Conservation (phyloP, 2,888 invertebrate genomes). For the Belgica antarctica region DNA sequence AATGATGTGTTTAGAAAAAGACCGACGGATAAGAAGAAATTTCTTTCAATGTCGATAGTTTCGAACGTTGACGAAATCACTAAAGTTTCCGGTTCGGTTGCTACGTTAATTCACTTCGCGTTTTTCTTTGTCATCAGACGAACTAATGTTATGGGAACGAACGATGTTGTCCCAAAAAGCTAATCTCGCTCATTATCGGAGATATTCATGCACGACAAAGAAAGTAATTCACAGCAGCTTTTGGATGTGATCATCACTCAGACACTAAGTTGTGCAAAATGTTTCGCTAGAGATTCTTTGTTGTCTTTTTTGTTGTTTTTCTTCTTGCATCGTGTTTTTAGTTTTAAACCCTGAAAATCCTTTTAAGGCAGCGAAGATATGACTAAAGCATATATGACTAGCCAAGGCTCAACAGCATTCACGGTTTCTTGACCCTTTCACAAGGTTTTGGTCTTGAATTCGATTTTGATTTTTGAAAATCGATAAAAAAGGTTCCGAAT, state of each 20-base stretch:
- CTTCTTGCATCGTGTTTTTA: conserved; percentile 11
- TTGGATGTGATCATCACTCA: too few species aligned
- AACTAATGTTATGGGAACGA: conserved; percentile 8
- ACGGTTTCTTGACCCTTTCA: background rate
- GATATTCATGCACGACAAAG: background rate
- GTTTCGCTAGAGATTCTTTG: conserved; percentile 14
- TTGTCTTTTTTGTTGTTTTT: background rate
- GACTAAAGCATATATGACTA: background rate
- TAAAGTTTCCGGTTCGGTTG: conserved; percentile 10
- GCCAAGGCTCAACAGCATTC: background rate
- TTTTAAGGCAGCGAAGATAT: conserved; percentile 21
- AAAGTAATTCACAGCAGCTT: background rate
- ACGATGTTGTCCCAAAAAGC: too few species aligned
- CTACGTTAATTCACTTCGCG: background rate
- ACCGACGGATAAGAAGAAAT: background rate
- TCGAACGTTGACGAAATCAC: background rate
- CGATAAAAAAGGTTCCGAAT: conserved; percentile 5
- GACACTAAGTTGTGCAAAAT: background rate
- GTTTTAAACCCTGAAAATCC: background rate
- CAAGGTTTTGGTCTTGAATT: background rate
- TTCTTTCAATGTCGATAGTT: background rate
- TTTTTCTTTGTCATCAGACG: conserved; percentile 13
- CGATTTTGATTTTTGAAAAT: conserved; percentile 2
- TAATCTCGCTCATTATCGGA: too few species aligned
- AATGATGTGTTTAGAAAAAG: too few species aligned